phyloP scores from a whole-genome alignment of 2,113 vertebrate species.

The Anoura caudifer region DNA sequence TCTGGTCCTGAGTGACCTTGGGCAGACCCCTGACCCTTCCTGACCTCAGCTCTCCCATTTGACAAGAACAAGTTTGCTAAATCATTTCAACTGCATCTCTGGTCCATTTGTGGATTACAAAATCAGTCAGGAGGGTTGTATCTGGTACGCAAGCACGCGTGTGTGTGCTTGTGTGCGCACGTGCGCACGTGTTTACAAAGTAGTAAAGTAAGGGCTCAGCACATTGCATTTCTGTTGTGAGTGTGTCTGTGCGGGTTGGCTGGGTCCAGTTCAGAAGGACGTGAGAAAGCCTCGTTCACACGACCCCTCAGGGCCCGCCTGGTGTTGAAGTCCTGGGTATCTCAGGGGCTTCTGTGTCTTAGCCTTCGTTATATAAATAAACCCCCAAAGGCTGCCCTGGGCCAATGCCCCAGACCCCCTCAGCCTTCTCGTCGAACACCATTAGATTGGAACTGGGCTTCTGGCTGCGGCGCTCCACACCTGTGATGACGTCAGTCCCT shows the following conservation, averaged over 20 bases:
- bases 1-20: not conserved
- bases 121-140: not conserved
- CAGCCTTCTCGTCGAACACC: not conserved
- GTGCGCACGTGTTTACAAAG: no score
- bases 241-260: not conserved
- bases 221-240: no score
- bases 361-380: not conserved
- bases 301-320: not conserved
- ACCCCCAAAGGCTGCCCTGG: not conserved
- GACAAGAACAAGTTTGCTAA: not conserved
- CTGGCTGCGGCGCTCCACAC: not conserved
- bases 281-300: not conserved
- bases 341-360: not conserved
- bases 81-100: not conserved
- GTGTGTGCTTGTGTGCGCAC: no score
- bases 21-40: not conserved
- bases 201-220: not conserved
- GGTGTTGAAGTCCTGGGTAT: not conserved
- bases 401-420: rapidly evolving
- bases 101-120: not conserved
- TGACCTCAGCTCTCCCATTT: not conserved
- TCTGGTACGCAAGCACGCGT: rapidly evolving
- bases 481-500: not conserved
- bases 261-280: not conserved
- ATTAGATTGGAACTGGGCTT: not conserved